Percentiles rank a stretch among this genome's conserved stretches.
phyloP scores from a whole-genome alignment of 2,113 vertebrate genomes.

The Leptocoma aspasia region DNA sequence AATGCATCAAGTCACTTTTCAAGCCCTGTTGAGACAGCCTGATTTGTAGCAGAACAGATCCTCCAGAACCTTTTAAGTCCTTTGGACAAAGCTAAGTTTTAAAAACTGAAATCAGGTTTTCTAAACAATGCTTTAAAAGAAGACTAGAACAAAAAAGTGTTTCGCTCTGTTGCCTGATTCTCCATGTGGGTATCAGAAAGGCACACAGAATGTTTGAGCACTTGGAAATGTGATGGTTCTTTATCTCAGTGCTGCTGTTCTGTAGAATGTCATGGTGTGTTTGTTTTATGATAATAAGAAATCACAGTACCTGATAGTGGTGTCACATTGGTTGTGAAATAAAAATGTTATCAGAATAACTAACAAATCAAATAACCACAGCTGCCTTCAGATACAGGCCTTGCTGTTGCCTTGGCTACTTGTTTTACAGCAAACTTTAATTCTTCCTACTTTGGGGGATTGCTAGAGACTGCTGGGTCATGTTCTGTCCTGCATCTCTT shows the following conservation, averaged over 20 bases:
- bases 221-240: not conserved
- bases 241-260: not conserved
- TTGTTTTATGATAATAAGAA: not conserved
- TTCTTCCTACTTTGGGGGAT: not conserved
- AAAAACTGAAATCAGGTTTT: not conserved
- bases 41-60: not conserved
- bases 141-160: not conserved
- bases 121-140: not conserved
- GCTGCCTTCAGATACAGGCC: not conserved
- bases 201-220: not conserved
- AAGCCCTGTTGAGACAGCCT: not conserved
- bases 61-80: not conserved
- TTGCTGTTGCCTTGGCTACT: not conserved
- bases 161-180: not conserved
- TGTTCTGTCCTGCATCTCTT: not conserved
- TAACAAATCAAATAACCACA: not conserved
- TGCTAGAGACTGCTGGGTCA: not conserved
- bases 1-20: not conserved
- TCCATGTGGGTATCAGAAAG: not conserved
- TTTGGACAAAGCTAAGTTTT: not conserved
- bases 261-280: not conserved
- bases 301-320: not conserved
- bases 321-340: not conserved
- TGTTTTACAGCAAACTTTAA: not conserved
- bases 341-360: not conserved